Percentiles rank a stretch among this genome's conserved stretches.
Conservation (phyloP, 2,797 vertebrate genomes). For the Lithobates sylvaticus region DNA sequence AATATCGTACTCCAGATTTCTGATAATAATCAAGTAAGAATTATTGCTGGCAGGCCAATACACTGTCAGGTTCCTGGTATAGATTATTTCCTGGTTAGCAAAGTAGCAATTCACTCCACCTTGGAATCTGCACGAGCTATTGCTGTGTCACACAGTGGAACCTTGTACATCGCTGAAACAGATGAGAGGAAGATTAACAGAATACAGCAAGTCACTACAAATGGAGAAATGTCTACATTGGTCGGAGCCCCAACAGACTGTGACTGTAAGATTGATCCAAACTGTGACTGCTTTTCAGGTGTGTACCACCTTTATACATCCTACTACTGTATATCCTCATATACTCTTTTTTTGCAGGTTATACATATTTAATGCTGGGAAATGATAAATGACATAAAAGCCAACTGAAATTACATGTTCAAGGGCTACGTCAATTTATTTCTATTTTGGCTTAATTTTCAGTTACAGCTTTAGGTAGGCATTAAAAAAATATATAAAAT, state of each 20-base stretch:
- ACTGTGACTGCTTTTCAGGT: constrained; percentile 98
- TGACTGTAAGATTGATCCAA: constrained; percentile 98
- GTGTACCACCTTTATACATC: constrained; percentile 59
- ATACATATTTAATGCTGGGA: too few relatives aligned
- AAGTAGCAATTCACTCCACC: constrained; percentile 91
- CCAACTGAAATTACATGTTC: too few relatives aligned
- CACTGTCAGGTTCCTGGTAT: constrained; percentile 96
- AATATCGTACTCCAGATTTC: constrained; percentile 96
- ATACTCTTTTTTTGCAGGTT: too few relatives aligned
- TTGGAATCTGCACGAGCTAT: constrained; percentile 94
- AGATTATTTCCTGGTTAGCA: constrained; percentile 92
- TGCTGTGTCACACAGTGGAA: constrained; percentile 89
- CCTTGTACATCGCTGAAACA: constrained; percentile 93
- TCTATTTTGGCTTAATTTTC: too few relatives aligned
- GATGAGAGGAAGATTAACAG: constrained; percentile 97
- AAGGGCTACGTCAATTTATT: too few relatives aligned
- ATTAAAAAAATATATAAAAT: too few relatives aligned
- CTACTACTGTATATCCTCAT: background rate
- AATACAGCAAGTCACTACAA: constrained; percentile 95
- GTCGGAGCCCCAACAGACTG: constrained; percentile 93
- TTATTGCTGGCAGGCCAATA: constrained; percentile 93
- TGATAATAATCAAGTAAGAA: constrained; percentile 87
- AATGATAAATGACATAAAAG: too few relatives aligned
- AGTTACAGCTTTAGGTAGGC: too few relatives aligned
- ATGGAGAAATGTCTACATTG: constrained; percentile 92